Base-by-base conservation (phyloP, 2,797 vertebrate genomes). In the Pyrocephalus nanus region DNA sequence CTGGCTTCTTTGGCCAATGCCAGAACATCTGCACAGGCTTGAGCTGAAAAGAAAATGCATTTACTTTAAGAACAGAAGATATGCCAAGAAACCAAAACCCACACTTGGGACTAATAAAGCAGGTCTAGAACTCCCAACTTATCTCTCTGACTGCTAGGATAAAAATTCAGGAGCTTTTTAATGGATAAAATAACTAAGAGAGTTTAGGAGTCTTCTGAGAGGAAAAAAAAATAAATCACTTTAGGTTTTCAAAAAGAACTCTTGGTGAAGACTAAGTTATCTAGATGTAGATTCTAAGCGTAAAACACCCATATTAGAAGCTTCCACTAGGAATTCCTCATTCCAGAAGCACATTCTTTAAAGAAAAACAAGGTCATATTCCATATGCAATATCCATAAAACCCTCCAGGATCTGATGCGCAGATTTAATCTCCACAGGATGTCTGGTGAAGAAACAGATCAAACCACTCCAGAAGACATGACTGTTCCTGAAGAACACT, bases 21-120 rank as follows among this genome's bases (percentile, higher is more conserved):
- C 18, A 98, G 51, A 86, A 98, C 97, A 93, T 96, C 98, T 65
- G 98, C 97, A 93, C 99, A 99, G 91, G 98, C 98, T 72, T 98
- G 97, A 15, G 97, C 99, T 99, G 86, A 62, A 92, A 80, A 88
- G 26, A 73, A 65, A 94, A 79, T 9, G 2, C 26, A 83, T 9
- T 77, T 25, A 2, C 67, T 74, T 86, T 65, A 55, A 83, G 7
- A 94, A 55, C 15, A 65, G 38, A 76, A 54, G 26, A 3, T 20
- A 64, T 1, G 6, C 58, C 61, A 65, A 75, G 53, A 76, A 29
- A 3, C 2, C 2, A 55, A 55, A 69, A 45, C 3, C 3, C 15
- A 58, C 11, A 27, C 9, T n/a, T 65, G 38, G 38, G 26, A 50
- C 11, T 47, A 65, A 40, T 15, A 64, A 74, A 50, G 43, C 43